These are phyloP conservation scores for Hyla sarda DNA, from an alignment of 2,113 vertebrate genomes.

Conservation along the genomic window DNA sequence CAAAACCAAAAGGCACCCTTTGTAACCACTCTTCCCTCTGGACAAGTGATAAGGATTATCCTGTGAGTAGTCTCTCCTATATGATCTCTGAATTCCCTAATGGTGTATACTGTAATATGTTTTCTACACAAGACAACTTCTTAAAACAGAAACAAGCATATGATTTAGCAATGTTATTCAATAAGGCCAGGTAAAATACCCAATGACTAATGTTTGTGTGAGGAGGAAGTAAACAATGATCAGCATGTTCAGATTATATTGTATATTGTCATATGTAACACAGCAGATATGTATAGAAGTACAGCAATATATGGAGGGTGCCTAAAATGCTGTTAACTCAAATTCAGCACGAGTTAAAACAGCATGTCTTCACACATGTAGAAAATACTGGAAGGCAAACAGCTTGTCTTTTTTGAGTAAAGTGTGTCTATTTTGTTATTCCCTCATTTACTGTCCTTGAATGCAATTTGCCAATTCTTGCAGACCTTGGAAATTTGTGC, in stretches of 20 bases:
- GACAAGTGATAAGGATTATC: no score
- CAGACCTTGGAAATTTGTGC: conserved; percentile 52
- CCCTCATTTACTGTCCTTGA: conserved; percentile 39
- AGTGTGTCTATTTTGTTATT: conserved; percentile 30
- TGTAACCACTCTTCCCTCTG: no score
- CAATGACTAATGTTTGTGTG: neutral
- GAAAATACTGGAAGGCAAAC: neutral
- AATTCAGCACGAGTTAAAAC: neutral
- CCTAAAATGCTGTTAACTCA: neutral
- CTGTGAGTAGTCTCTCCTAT: no score
- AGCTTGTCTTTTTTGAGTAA: neutral
- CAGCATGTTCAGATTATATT: neutral
- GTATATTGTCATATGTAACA: neutral
- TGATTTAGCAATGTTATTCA: neutral
- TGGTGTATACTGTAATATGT: no score
- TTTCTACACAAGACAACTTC: no score
- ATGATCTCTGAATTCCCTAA: no score
- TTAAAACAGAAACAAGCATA: neutral
- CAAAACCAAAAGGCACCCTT: no score
- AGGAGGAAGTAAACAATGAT: neutral
- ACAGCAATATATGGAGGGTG: neutral
- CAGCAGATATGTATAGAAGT: neutral
- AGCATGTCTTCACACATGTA: neutral
- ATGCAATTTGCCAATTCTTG: conserved; percentile 38
- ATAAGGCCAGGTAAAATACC: neutral